Evolutionary conservation across 2,888 invertebrate species (phyloP), one percentile per base, ranked within the genome.

Genomic region (Zootermopsis nevadensis): DNA sequence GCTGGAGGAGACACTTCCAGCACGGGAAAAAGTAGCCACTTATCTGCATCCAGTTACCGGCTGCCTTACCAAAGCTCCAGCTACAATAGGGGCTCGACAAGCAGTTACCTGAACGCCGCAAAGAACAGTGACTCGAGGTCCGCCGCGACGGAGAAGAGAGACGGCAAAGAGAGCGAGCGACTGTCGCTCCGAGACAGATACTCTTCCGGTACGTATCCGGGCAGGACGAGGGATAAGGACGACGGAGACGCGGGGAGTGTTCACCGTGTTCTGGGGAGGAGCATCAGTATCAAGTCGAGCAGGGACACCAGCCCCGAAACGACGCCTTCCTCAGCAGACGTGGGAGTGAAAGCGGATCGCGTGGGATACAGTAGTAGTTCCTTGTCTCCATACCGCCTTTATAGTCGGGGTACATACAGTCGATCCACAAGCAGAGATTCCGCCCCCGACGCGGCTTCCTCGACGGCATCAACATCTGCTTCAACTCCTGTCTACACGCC

Each of bases 361-460:
- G 24, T 77, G 19, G 48, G 48, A 8, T 79, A 55, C 55, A 33
- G 69, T n/a, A 76, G 66, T 30, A 82, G 66, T 31, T 77, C 84
- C 8, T 24, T 82, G 22, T 83, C 84, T 1, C 84, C 85, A 0
- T 85, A 84, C 30, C 83, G 84, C 3, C 81, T 83, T n/a, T 84
- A 85, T 66, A 81, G 82, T n/a, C 53, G 83, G 24, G 69, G 80
- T 15, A n/a, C 82, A 24, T 85, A 83, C 83, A 81, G 84, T 38
- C 69, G 85, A 31, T 77, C 83, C 72, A 81, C 84, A 79, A 69
- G 85, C 82, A 24, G 85, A 81, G 66, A 85, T 85, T 8, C 82
- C 81, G 69, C 85, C 85, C 31, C 84, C 85, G 15, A 77, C 12
- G 80, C 35, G 1, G 7, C 84, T 6, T 72, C 84, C 6, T 81